Evolutionary conservation across 2,113 vertebrate species (phyloP).

Genomic region (Cyprinodon brontotheroides): DNA sequence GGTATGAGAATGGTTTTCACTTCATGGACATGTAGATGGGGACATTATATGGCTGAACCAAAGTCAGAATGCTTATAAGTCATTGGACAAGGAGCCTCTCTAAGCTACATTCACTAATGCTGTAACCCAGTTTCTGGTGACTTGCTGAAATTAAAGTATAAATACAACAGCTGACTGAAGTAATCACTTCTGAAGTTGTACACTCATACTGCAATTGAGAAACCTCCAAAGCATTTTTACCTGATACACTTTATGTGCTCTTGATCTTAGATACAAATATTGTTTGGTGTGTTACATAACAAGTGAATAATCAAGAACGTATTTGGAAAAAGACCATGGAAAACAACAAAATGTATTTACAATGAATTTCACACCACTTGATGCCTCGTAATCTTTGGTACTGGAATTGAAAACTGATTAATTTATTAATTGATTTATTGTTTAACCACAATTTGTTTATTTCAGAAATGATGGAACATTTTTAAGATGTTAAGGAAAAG

Average conservation of each 20-base stretch:
- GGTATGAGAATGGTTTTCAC: conserved; percentile 4
- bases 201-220: not conserved
- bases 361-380: not conserved
- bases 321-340: not conserved
- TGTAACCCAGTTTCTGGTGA: not conserved
- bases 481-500: no score
- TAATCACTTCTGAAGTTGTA: not conserved
- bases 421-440: not conserved
- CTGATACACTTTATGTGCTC: not conserved
- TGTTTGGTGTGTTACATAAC: no score
- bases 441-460: no score
- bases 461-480: no score
- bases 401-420: not conserved
- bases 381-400: no score
- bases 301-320: no score
- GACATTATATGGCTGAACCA: not conserved
- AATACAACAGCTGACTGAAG: not conserved
- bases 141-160: not conserved
- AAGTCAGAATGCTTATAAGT: not conserved
- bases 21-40: not conserved
- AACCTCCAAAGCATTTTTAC: not conserved
- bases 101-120: not conserved
- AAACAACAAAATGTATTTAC: not conserved
- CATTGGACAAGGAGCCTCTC: not conserved
- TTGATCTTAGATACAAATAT: no score